These are phyloP conservation scores for Leptodactylus fallax DNA, from an alignment of 2,797 vertebrate species.

Conservation along the genomic window DNA sequence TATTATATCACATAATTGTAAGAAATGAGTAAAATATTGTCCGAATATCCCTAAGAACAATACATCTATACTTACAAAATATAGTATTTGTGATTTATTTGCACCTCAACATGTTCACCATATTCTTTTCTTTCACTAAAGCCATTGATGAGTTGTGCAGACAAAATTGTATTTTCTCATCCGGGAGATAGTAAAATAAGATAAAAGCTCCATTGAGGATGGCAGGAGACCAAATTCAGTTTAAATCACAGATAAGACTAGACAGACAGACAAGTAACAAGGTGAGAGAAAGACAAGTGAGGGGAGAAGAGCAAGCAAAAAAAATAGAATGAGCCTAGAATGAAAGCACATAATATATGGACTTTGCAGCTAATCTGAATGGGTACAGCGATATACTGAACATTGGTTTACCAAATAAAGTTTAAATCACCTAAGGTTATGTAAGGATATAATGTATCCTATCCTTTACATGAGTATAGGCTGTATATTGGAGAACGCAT, in stretches of 20 bases:
- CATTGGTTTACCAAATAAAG: not conserved
- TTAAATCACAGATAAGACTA: slow-evolving; percentile 45
- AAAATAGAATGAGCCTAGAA: not conserved
- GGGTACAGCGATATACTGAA: not conserved
- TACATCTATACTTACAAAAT: not conserved
- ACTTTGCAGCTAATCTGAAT: not conserved
- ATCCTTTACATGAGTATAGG: not conserved
- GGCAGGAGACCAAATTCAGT: slow-evolving; percentile 6
- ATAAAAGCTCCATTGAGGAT: slow-evolving; percentile 37
- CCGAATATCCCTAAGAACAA: not conserved
- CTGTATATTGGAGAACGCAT: no score
- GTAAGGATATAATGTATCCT: not conserved
- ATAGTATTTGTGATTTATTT: slow-evolving; percentile 8
- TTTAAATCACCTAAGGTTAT: not conserved
- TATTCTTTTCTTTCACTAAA: slow-evolving; percentile 7
- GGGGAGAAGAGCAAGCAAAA: not conserved
- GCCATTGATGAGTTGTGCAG: slow-evolving; percentile 24
- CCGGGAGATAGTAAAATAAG: slow-evolving; percentile 24
- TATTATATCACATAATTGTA: not conserved
- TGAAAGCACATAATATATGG: not conserved
- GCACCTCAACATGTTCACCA: not conserved
- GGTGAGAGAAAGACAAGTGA: slow-evolving; percentile 40
- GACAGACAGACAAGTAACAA: slow-evolving; percentile 30
- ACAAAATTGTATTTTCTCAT: slow-evolving; percentile 48
- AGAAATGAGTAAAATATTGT: not conserved